Evolutionary conservation across 2,888 invertebrate genomes (phyloP), one percentile per base, ranked within the genome.

Genomic region (Xylophagus ater): DNA sequence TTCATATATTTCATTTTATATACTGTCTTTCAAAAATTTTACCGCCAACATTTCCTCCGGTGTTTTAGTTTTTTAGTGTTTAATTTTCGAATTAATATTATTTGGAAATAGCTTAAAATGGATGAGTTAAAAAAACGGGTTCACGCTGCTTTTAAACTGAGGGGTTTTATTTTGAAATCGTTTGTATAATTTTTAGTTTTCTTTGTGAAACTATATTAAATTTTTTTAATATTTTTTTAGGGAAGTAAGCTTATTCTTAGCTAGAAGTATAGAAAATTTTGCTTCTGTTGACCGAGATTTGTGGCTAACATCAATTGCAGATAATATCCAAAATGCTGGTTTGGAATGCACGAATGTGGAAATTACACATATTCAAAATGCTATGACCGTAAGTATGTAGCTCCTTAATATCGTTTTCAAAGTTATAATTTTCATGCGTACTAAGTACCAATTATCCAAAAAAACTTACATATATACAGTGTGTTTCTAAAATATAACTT

Each of bases 281-380:
- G 62, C 73, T 28, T 62, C 67, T 10, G 57, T 63, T 7, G 75
- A 81, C 45, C 76, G 81, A 42, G 76, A 78, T 36, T 71, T 73
- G 50, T 78, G 78, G 69, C 60, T 93, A 12, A 82, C 81, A 34
- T 79, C 77, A 52, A 69, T 94, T 15, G 77, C 82, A 4, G 78
- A 80, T 45, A 78, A 82, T 57, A 67, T 93, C 31, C 77, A 88
- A 49, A 80, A 77, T 44, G 87, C 89, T 55, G 78, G 81, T 49
- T 63, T 87, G 19, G 66, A 70, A 4, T 77, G 77, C 37, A 73
- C 80, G 4, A 77, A 84, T 48, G 73, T 94, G 18, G 82, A 82
- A 51, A 73, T 75, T 44, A 68, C 73, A 25, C 75, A 80, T 42
- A 67, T 92, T 43, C 81, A 84, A 60, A 60, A 72, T 38, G 89